Evolutionary conservation across 2,797 vertebrate species (phyloP).

Genomic region (Sternotherus odoratus): DNA sequence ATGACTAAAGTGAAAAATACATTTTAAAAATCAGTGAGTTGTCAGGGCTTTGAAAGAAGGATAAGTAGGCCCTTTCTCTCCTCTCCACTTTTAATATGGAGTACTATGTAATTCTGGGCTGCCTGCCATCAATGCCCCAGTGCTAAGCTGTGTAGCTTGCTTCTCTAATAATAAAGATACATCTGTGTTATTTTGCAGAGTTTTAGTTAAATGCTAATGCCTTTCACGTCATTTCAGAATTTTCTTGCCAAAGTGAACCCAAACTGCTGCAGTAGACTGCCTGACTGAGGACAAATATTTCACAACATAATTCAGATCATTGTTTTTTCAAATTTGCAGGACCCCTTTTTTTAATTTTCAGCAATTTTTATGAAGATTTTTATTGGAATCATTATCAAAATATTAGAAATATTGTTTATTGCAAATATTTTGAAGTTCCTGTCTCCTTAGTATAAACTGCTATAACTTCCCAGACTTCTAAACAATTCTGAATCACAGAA

Average conservation of each 20-base stretch:
- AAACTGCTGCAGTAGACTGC: neutral
- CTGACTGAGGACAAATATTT: neutral
- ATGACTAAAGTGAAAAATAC: neutral
- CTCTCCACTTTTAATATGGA: neutral
- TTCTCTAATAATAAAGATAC: neutral
- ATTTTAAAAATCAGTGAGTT: neutral
- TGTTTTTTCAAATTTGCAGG: neutral
- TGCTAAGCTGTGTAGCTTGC: neutral
- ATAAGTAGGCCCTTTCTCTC: fast-evolving
- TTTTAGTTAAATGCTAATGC: neutral
- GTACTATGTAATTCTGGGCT: fast-evolving
- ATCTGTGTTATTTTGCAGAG: neutral
- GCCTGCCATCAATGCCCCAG: neutral
- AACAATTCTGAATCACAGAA: neutral
- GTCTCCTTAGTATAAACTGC: neutral
- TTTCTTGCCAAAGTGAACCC: neutral
- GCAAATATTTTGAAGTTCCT: neutral
- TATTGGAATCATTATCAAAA: neutral
- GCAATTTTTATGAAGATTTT: neutral
- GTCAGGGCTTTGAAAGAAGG: neutral
- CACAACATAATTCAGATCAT: neutral
- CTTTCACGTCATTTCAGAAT: neutral
- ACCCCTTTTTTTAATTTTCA: neutral
- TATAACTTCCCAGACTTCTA: neutral
- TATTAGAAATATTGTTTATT: neutral